Evolutionary conservation across 2,888 invertebrate genomes (phyloP).

Genomic region (Drosophila pseudotakahashii): DNA sequence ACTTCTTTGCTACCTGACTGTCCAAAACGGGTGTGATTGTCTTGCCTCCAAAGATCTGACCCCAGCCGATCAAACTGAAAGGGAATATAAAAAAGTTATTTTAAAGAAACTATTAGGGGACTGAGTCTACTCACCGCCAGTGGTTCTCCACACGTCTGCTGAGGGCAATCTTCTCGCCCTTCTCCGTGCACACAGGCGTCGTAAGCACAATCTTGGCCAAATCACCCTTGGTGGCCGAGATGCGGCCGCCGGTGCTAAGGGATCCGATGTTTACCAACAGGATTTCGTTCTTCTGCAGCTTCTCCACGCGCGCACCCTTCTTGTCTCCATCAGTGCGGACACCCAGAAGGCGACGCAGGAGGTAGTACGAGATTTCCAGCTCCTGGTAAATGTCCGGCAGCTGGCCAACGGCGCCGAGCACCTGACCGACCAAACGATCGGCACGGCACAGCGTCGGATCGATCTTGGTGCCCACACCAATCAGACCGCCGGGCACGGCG

Average conservation of each 20-base stretch:
- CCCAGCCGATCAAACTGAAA: slow-evolving; percentile 98
- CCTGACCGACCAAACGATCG: slow-evolving; percentile 98
- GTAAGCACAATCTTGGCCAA: slow-evolving; percentile 98
- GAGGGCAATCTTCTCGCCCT: slow-evolving; percentile 99
- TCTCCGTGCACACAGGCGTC: slow-evolving; percentile 99
- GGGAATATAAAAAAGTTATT: not conserved
- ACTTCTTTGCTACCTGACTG: slow-evolving; percentile 70
- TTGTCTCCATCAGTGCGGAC: slow-evolving; percentile 99
- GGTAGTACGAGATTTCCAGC: slow-evolving; percentile 98
- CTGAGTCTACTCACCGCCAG: slow-evolving; percentile 91
- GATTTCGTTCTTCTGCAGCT: slow-evolving; percentile 94
- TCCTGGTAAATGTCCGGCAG: slow-evolving; percentile 99
- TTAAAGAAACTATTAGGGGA: too few relatives aligned
- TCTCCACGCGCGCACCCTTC: slow-evolving; percentile 98
- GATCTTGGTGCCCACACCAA: slow-evolving; percentile 99
- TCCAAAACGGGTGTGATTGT: slow-evolving; percentile 92
- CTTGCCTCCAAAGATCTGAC: slow-evolving; percentile 98
- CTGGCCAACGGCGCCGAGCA: slow-evolving; percentile 97
- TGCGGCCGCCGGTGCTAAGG: slow-evolving; percentile 98
- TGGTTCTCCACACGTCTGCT: slow-evolving; percentile 99
- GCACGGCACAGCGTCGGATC: slow-evolving; percentile 99
- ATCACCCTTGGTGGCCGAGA: slow-evolving; percentile 97
- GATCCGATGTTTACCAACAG: slow-evolving; percentile 99
- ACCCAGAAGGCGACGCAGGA: slow-evolving; percentile 96
- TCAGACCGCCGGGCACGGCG: slow-evolving; percentile 99